Base-by-base conservation (phyloP, 2,797 vertebrate genomes). In the Chloroceryle amazona region DNA sequence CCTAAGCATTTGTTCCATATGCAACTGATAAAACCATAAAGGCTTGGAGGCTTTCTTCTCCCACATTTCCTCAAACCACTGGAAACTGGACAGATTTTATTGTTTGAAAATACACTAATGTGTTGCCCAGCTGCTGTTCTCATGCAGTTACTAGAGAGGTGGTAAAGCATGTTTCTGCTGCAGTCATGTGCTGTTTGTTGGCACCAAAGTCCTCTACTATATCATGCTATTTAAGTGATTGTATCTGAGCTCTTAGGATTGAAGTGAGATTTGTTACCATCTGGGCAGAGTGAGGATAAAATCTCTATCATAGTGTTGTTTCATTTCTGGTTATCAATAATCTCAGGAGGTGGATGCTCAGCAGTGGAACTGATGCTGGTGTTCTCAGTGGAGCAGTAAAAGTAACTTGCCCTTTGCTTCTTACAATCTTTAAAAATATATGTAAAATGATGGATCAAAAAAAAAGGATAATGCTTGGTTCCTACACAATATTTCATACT, bases 241-340 rank as follows among this genome's bases (percentile, higher is more conserved):
- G 29, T 10, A 0, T 2, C 63, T 13, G 62, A 67, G 35, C 33
- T 42, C 28, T 35, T 25, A 2, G 60, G 42, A 10, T 44, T 73
- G 54, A 51, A 8, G 20, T 3, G 44, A 15, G 20, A 3, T 5
- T 21, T 81, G 26, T 17, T 57, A 11, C 4, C n/a, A 1, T 3
- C 9, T 7, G 54, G 41, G 5, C 37, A 28, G 21, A 10, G 18
- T 1, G 11, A 71, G n/a, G 41, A 8, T 9, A 37, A n/a, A 14
- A 7, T n/a, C 71, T 39, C 55, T 39, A 0, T 39, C 8, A 2
- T 4, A 20, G 15, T 26, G 7, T 0, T 80, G 39, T 18, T 1
- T 37, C 23, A 13, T 6, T 33, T 58, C 49, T 41, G 57, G 2
- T 19, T 26, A 74, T 67, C 63, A 33, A 0, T 29, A 3, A 7